Conservation (phyloP, 2,797 vertebrate genomes). For the Jordanella pulchra region DNA sequence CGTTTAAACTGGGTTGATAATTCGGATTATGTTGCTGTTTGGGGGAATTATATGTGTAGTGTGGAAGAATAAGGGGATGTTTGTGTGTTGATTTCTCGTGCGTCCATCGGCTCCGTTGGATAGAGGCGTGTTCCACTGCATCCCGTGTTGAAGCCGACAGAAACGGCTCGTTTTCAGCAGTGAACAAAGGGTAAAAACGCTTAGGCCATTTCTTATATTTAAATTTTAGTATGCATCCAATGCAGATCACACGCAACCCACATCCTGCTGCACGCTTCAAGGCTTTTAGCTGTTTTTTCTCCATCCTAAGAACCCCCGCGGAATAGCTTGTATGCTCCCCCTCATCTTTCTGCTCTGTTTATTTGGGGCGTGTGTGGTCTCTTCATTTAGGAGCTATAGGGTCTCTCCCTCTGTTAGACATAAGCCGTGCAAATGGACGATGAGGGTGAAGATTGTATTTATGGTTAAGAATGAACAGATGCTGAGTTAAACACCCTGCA, state of each 20-base stretch:
- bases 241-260: neutral
- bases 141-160: conserved; percentile 45
- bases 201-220: conserved; percentile 11
- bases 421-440: conserved; percentile 61
- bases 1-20: conserved; percentile 1
- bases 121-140: conserved; percentile 47
- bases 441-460: conserved; percentile 58
- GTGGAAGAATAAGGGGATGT: neutral
- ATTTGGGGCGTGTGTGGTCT: conserved; percentile 61
- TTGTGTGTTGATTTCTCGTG: conserved; percentile 20
- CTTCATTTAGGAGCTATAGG: conserved; percentile 37
- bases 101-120: conserved; percentile 36
- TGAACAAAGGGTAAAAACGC: neutral
- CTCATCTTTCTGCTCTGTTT: conserved; percentile 42
- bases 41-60: neutral
- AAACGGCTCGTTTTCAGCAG: neutral
- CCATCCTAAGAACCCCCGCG: conserved; percentile 6
- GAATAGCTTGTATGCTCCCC: conserved; percentile 1
- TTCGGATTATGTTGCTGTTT: neutral
- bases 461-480: conserved; percentile 79
- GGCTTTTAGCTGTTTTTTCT: conserved; percentile 5
- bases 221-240: neutral
- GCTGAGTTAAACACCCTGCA: conserved; percentile 62
- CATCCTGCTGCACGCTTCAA: neutral
- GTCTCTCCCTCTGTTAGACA: conserved; percentile 48